Evolutionary conservation across 2,113 vertebrate species (phyloP).

Genomic region (Spea multiplicata): DNA sequence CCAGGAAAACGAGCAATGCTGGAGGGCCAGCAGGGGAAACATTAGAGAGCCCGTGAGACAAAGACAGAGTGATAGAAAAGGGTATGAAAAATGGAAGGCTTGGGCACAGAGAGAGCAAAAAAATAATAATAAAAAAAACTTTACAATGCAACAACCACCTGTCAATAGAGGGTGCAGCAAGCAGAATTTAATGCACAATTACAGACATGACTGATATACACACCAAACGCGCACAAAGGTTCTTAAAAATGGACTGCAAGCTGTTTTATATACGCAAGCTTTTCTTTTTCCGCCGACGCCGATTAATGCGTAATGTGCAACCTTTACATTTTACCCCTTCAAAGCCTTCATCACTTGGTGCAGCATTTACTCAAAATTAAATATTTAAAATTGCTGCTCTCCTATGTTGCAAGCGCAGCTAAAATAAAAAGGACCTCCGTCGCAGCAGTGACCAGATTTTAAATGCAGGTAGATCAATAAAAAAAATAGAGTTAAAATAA

Average conservation of each 20-base stretch:
- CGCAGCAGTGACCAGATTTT: constrained; percentile 84
- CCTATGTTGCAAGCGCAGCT: constrained; percentile 75
- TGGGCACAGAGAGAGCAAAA: neutral
- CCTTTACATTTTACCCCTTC: constrained; percentile 51
- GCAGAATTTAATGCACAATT: no score
- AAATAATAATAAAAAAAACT: no score
- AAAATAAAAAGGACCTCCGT: constrained; percentile 79
- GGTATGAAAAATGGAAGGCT: no score
- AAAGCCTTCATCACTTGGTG: constrained; percentile 65
- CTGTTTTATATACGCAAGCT: constrained; percentile 40
- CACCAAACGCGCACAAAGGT: constrained; percentile 7
- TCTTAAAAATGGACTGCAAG: constrained; percentile 34
- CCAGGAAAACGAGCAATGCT: neutral
- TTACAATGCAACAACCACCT: no score
- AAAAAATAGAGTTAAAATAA: constrained; percentile 64
- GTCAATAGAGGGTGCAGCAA: no score
- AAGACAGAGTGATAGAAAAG: neutral
- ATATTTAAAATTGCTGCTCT: constrained; percentile 77
- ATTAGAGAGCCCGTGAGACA: neutral
- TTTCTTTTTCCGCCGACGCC: constrained; percentile 34
- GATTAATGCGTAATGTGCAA: constrained; percentile 50
- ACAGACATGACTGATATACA: neutral
- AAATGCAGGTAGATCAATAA: constrained; percentile 86
- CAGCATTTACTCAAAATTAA: constrained; percentile 76
- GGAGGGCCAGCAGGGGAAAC: no score